These are phyloP conservation scores for Formica exsecta DNA, from an alignment of 1,140 invertebrate species.

Conservation along the genomic window DNA sequence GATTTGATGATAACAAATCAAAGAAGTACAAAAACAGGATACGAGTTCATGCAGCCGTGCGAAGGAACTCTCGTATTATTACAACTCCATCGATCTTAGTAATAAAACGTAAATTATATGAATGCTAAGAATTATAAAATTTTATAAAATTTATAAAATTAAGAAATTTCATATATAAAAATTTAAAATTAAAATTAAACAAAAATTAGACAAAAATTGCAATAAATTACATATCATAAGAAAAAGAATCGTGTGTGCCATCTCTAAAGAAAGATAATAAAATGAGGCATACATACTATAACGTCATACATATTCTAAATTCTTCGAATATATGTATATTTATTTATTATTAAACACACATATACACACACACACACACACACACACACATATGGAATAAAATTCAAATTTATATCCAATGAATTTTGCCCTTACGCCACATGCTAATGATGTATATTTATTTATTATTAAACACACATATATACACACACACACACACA, in stretches of 20 bases:
- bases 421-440: too few species aligned
- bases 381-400: neutral
- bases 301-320: neutral
- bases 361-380: too few species aligned
- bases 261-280: too few species aligned
- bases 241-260: too few species aligned
- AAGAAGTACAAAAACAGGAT: neutral
- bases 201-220: neutral
- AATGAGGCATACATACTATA: neutral
- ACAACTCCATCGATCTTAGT: neutral
- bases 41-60: neutral
- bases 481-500: too few species aligned
- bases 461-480: neutral
- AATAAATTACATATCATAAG: neutral
- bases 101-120: neutral
- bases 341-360: neutral
- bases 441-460: neutral
- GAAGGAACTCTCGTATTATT: neutral
- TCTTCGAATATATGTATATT: neutral
- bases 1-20: conserved; percentile 33
- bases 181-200: neutral
- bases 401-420: neutral
- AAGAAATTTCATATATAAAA: neutral
- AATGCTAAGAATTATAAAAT: neutral
- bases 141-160: conserved; percentile 14